Base-by-base conservation (phyloP, 2,797 vertebrate species). In the Dermochelys coriacea region DNA sequence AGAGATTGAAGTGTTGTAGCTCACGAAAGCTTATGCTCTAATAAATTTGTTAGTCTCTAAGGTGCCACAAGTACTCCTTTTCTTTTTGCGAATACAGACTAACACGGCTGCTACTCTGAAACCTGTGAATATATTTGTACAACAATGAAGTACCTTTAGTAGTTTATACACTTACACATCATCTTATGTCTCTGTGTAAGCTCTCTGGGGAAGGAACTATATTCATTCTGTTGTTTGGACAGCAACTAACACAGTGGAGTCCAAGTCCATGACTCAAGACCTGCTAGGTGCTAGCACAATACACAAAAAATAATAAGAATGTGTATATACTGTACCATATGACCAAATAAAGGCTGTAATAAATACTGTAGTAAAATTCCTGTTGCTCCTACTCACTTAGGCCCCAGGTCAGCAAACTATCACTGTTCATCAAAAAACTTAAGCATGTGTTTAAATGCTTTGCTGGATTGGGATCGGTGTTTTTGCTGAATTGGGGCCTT, bases 241-340 rank as follows among this genome's bases (percentile, higher is more conserved):
- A 86, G 51, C 49, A 83, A 49, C 27, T 84, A 84, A 82, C 57
- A 95, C 87, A 96, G 84, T 7, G 77, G n/a, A 8, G 91, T 82
- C 34, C 61, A 71, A 37, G 23, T 47, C 59, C 49, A 34, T 54
- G 45, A 50, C 83, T 92, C 41, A 84, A 29, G 50, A 84, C 84
- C 31, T 91, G 27, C 75, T 94, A 7, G n/a, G 81, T 83, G 37
- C 55, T 83, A 75, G 52, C 92, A 80, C 19, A 86, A 80, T 77
- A 61, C 47, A 77, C 94, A 95, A 50, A 95, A 96, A 93, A 95
- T 94, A 90, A n/a, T 50, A 37, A 86, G 82, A 94, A 95, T 81
- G 29, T 77, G 77, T 45, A 77, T 83, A 55, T 57, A 86, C 83
- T 90, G 85, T 45, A 80, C 41, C 79, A 71, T 23, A 77, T 15